phyloP scores from a whole-genome alignment of 2,113 vertebrate genomes.

The Galemys pyrenaicus region DNA sequence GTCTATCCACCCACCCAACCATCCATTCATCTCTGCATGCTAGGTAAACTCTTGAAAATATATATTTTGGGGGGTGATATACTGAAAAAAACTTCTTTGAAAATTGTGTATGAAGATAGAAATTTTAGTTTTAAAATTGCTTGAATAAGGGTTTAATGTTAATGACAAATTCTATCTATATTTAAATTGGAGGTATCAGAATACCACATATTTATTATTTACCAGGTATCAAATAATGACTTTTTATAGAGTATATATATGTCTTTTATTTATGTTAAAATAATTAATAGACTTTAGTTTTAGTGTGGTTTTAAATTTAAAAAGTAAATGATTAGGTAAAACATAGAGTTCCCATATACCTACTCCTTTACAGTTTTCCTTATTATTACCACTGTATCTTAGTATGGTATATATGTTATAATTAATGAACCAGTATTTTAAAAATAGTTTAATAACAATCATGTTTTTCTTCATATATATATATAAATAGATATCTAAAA shows the following conservation, averaged over 20 bases:
- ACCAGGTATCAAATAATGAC: background rate
- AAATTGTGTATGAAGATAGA: background rate
- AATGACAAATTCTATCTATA: background rate
- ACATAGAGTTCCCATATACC: no score
- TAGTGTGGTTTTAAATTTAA: no score
- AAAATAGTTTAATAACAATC: no score
- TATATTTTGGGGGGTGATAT: background rate
- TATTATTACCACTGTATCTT: no score
- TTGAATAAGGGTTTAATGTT: slow-evolving; percentile 18
- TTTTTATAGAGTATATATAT: background rate
- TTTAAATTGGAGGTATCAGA: background rate
- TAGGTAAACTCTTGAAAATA: background rate
- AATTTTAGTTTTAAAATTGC: slow-evolving; percentile 31
- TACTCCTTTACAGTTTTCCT: no score
- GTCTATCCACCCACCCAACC: background rate
- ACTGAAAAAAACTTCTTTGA: background rate
- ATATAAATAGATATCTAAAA: slow-evolving; percentile 35
- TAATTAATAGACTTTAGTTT: no score
- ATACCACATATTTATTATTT: background rate
- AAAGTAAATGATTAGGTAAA: no score
- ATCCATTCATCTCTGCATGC: background rate
- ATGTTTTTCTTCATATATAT: background rate
- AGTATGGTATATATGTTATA: no score
- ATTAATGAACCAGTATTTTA: no score
- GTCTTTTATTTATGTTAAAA: background rate